Percentiles rank a stretch among this genome's conserved stretches.
Evolutionary conservation across 2,113 vertebrate genomes (phyloP).

Genomic region (Australoheros scitulus): DNA sequence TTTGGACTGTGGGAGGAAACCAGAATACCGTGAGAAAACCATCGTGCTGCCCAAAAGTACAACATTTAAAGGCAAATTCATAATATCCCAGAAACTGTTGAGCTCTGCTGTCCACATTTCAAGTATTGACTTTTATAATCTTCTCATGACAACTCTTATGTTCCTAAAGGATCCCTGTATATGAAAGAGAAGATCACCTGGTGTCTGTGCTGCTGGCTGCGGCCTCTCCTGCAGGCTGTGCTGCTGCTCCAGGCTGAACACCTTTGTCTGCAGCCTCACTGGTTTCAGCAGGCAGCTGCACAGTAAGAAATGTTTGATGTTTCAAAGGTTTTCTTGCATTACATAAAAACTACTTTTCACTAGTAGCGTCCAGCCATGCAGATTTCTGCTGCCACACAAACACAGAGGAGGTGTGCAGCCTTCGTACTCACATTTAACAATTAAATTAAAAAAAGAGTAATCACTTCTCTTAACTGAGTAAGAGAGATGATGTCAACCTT

Average conservation of each 20-base stretch:
- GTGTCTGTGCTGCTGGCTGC: conserved; percentile 73
- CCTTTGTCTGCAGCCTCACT: conserved; percentile 67
- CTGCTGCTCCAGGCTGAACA: conserved; percentile 74
- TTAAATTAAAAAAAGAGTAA: background rate
- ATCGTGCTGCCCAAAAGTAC: too few relatives aligned
- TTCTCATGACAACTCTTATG: background rate
- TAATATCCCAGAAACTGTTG: background rate
- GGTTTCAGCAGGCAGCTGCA: conserved; percentile 85
- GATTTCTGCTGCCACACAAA: background rate
- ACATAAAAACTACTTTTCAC: background rate
- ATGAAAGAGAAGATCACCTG: conserved; percentile 71
- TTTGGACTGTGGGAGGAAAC: too few relatives aligned
- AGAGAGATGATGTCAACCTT: background rate
- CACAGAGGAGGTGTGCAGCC: background rate
- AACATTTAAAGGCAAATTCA: background rate
- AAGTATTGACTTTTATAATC: background rate
- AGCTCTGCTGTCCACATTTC: background rate
- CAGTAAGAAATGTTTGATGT: background rate
- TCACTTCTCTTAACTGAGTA: background rate
- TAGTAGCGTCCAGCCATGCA: background rate
- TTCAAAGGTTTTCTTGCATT: background rate
- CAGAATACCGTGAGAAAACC: too few relatives aligned
- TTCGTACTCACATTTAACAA: fast-evolving
- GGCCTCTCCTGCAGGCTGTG: conserved; percentile 77
- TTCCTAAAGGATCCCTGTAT: fast-evolving